A percentile compares a stretch with the other conserved stretches of the same genome.
phyloP scores from a whole-genome alignment of 1,140 invertebrate genomes.

The Drosophila sturtevanti region DNA sequence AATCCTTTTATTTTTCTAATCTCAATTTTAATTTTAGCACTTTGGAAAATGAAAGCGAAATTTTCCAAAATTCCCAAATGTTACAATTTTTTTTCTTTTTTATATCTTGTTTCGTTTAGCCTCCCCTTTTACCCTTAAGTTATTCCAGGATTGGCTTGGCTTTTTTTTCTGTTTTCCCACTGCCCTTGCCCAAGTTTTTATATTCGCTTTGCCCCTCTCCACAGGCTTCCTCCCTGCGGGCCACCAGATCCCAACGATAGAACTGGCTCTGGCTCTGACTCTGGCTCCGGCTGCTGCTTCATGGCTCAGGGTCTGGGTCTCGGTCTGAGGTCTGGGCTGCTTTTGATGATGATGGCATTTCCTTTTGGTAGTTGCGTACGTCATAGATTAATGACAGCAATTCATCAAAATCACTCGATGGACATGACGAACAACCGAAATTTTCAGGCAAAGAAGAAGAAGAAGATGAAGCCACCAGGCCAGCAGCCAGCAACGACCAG shows the following conservation, averaged over 20 bases:
- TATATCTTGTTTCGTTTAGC: neutral
- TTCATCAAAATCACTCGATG: constrained; percentile 83
- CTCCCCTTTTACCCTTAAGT: constrained; percentile 19
- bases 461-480: constrained; percentile 45
- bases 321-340: constrained; percentile 55
- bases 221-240: constrained; percentile 52
- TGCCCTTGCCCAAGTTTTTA: constrained; percentile 28
- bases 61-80: constrained; percentile 66
- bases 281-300: constrained; percentile 30
- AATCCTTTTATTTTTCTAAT: neutral
- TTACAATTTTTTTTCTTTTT: constrained; percentile 46
- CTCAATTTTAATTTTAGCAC: neutral
- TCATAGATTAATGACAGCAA: constrained; percentile 83
- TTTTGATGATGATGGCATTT: constrained; percentile 82
- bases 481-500: constrained; percentile 33
- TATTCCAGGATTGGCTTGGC: constrained; percentile 35
- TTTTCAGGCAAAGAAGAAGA: constrained; percentile 61
- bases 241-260: constrained; percentile 27
- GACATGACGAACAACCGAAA: constrained; percentile 81
- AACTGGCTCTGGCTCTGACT: constrained; percentile 23
- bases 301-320: constrained; percentile 28
- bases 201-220: constrained; percentile 6
- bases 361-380: constrained; percentile 82
- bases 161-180: constrained; percentile 7
- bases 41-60: constrained; percentile 70